A percentile compares a stretch with the other conserved stretches of the same genome.
These are phyloP conservation scores for Stegodyphus mimosarum DNA, from an alignment of 1,140 invertebrate species.

Conservation along the genomic window DNA sequence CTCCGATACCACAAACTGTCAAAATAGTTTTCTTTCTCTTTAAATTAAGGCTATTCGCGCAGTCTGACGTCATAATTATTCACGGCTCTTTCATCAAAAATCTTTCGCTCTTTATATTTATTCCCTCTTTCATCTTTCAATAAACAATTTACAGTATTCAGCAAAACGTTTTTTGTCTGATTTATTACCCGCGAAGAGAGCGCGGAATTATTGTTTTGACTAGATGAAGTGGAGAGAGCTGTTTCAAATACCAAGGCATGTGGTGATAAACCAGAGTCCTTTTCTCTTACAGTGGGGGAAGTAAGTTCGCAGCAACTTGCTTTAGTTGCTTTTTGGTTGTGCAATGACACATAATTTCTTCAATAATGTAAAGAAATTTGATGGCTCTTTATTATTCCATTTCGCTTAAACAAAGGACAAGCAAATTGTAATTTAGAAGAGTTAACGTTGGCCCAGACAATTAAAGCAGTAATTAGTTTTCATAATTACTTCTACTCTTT, in stretches of 20 bases:
- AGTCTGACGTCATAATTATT: neutral
- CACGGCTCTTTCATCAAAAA: neutral
- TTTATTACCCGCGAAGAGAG: neutral
- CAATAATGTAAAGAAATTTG: neutral
- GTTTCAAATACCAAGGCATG: neutral
- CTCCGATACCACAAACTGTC: neutral
- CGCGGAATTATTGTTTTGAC: neutral
- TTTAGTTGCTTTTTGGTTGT: too few relatives aligned
- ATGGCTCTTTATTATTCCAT: neutral
- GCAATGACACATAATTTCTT: neutral
- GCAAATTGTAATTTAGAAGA: too few relatives aligned
- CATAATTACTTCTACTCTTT: too few relatives aligned
- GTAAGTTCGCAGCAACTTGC: neutral
- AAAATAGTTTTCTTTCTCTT: slow-evolving; percentile 9
- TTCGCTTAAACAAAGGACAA: neutral
- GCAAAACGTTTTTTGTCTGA: neutral
- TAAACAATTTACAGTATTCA: neutral
- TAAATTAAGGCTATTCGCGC: neutral
- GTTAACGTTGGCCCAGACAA: too few relatives aligned
- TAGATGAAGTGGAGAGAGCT: neutral
- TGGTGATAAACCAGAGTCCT: neutral
- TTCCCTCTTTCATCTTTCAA: neutral
- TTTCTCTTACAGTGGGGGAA: neutral
- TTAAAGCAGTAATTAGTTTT: too few relatives aligned
- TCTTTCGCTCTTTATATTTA: neutral